Conservation (phyloP, 2,888 invertebrate species). For the Nipponacmea schrenckii region DNA sequence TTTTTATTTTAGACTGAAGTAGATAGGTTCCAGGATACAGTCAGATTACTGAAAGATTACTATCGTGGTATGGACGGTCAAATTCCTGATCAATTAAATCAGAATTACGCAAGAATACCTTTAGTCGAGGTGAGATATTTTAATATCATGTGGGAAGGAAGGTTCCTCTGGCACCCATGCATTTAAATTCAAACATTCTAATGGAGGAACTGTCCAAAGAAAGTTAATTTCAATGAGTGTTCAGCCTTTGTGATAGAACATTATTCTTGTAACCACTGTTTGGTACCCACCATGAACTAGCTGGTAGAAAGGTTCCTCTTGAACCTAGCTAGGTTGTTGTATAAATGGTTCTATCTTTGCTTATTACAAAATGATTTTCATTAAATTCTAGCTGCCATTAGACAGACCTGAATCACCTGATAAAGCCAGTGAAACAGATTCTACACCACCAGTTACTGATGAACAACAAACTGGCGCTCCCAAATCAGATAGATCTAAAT, state of each 20-base stretch:
- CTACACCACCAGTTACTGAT: slow-evolving; percentile 41
- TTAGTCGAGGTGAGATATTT: slow-evolving; percentile 61
- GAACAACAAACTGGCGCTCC: slow-evolving; percentile 40
- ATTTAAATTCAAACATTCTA: neutral
- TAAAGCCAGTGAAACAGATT: slow-evolving; percentile 37
- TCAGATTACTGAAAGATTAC: slow-evolving; percentile 66
- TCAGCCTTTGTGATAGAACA: too few relatives aligned
- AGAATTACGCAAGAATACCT: slow-evolving; percentile 62
- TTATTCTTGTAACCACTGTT: too few relatives aligned
- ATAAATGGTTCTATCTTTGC: neutral
- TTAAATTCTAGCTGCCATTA: slow-evolving; percentile 42
- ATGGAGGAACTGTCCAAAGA: neutral
- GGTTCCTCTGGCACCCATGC: too few relatives aligned
- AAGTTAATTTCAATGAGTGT: too few relatives aligned
- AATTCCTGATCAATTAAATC: slow-evolving; percentile 61
- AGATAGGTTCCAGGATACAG: slow-evolving; percentile 66
- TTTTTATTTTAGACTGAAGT: slow-evolving; percentile 50
- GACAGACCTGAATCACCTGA: slow-evolving; percentile 52
- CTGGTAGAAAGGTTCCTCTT: too few relatives aligned
- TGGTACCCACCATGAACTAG: too few relatives aligned
- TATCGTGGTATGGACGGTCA: slow-evolving; percentile 67
- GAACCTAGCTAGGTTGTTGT: too few relatives aligned
- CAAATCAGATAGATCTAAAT: slow-evolving; percentile 46
- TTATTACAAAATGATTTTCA: too few relatives aligned
- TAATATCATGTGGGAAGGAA: too few relatives aligned